Percentiles rank a stretch among this genome's conserved stretches.
phyloP scores from a whole-genome alignment of 2,888 invertebrate species.

The Callinectes sapidus region DNA sequence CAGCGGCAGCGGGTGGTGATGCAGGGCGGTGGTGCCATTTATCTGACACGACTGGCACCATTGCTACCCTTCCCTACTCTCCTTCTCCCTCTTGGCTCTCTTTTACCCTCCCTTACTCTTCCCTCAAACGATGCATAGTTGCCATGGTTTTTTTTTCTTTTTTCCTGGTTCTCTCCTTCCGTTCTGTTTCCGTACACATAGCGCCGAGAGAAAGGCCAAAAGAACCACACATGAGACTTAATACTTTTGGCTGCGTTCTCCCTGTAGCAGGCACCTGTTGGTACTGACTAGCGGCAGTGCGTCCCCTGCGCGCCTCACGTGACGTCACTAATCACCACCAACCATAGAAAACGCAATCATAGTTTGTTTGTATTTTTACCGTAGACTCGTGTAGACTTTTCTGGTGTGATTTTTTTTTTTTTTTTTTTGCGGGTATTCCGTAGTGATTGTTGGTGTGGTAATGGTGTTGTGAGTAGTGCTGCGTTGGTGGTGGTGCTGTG shows the following conservation, averaged over 20 bases:
- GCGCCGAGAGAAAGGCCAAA: conserved; percentile 29
- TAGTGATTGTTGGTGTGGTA: not conserved
- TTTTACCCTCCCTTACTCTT: not conserved
- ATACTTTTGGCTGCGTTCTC: conserved; percentile 17
- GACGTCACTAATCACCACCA: not conserved
- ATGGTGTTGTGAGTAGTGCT: not conserved
- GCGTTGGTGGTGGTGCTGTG: not conserved
- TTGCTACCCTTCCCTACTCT: not conserved
- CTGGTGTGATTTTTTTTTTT: not conserved
- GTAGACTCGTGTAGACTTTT: not conserved
- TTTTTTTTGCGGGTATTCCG: not conserved
- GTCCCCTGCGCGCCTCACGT: not conserved
- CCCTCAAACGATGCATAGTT: not conserved
- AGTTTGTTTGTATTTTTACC: not conserved
- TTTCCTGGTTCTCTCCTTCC: conserved; percentile 19
- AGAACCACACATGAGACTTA: conserved; percentile 4
- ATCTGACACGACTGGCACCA: not conserved
- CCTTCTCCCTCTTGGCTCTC: not conserved
- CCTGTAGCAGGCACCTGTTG: conserved; percentile 15
- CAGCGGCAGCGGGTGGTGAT: not conserved
- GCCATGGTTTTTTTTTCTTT: not conserved
- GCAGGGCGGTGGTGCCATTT: not conserved
- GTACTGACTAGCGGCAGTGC: conserved; percentile 1
- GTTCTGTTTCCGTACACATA: not conserved
- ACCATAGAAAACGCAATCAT: conserved; percentile 1